These are phyloP conservation scores for Merodon equestris DNA, from an alignment of 2,888 invertebrate genomes.

Conservation along the genomic window DNA sequence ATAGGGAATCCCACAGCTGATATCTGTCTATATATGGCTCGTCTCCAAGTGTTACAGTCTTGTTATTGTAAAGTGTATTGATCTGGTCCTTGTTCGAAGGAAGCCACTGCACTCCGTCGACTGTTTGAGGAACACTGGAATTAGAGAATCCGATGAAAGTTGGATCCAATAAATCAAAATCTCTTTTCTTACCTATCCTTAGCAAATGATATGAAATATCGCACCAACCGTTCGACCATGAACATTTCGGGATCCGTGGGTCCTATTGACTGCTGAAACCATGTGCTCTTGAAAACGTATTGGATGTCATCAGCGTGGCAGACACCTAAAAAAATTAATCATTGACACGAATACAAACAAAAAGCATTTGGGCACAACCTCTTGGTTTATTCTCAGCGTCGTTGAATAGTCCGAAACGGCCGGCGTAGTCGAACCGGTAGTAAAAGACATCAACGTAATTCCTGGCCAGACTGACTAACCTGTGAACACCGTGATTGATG, in stretches of 20 bases:
- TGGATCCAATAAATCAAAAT: neutral
- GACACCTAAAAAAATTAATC: conserved; percentile 61
- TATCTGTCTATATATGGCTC: neutral
- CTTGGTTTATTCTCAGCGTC: conserved; percentile 77
- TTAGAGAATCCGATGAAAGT: neutral
- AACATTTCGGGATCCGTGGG: conserved; percentile 75
- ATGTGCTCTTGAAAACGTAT: conserved; percentile 72
- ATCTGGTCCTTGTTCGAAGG: neutral
- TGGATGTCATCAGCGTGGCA: conserved; percentile 74
- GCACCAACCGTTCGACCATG: conserved; percentile 77
- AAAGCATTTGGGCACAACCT: conserved; percentile 58
- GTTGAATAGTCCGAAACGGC: conserved; percentile 80
- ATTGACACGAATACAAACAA: neutral
- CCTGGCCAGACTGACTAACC: too few species aligned
- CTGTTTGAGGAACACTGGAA: neutral
- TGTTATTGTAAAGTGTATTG: neutral
- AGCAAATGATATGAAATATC: conserved; percentile 78
- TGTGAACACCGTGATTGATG: too few species aligned
- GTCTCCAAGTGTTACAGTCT: neutral
- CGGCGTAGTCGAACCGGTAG: conserved; percentile 82
- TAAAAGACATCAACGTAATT: conserved; percentile 80
- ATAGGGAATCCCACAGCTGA: neutral
- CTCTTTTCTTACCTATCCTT: conserved; percentile 71
- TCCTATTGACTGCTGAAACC: conserved; percentile 72
- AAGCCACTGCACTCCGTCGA: neutral